Evolutionary conservation across 2,888 invertebrate genomes (phyloP), one percentile per base, ranked within the genome.

Genomic region (Coremacera marginata): DNA sequence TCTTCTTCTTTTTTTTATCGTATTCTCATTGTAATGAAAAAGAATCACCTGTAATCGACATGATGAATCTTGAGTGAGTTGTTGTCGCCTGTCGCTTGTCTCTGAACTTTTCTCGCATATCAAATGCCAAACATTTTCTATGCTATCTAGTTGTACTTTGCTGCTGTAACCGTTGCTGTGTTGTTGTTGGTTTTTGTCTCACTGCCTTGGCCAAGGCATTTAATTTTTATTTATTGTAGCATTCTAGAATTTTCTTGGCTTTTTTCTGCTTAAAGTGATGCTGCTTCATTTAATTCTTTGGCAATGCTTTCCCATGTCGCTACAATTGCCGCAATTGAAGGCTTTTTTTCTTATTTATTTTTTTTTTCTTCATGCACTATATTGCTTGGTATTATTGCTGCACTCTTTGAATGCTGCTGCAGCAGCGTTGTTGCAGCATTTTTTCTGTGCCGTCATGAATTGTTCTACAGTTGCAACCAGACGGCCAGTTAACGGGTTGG

Each of bases 241-340:
- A 34, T 37, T 71, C 71, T 72, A 44, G 37, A 37, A 11, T 25
- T 72, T 49, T 44, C 25, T 16, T 14, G 5, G 0, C 37, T 44
- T 49, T 60, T 44, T 2, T 60, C 16, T 70, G 14, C 27, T 65
- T 5, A 5, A 31, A 49, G 44, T 67, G n/a, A 25, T 49, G n/a
- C 52, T 27, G 22, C 51, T 22, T 52, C 22, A 37, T 19, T 19
- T 51, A 11, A 16, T 31, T 52, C 34, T 25, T 44, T n/a, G 22
- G 25, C 60, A 34, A 5, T 34, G 22, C 60, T 37, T 37, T 5
- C 19, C 25, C 25, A 9, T 9, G 9, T 22, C 44, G 3, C 19
- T 22, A 22, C 70, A 71, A 25, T 60, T 60, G 71, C 57, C 60
- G 71, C 71, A 72, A 22, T 60, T 25, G 37, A 70, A 60, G 60